Evolutionary conservation across 1,140 invertebrate genomes (phyloP), one percentile per base, ranked within the genome.

Genomic region (Eriocheir sinensis): DNA sequence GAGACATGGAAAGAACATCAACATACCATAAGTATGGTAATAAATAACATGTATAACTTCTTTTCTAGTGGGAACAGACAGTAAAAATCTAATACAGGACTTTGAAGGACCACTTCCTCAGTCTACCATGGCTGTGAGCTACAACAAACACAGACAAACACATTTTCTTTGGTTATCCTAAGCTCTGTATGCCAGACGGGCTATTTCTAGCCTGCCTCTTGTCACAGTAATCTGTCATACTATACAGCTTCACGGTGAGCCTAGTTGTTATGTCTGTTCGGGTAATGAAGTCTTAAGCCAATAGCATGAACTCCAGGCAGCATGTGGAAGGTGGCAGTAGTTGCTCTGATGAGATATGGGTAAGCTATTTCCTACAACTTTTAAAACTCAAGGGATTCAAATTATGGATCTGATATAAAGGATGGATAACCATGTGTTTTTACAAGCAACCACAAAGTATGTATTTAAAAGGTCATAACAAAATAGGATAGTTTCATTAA

Each of bases 161-260:
- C 93, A 94, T 91, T 91, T 91, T 94, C 93, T 94, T 94, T 94
- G 93, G 93, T 94, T 94, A 94, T 89, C 89, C 89, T 91, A 94
- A 34, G 81, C 48, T 72, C 93, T 94, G 85, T 93, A 85, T 89
- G 85, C 86, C 92, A 93, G 92, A 93, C 92, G 89, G 86, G 79
- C n/a, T n/a, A 72, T n/a, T 21, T 72, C 30, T 27, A 79, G 86
- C 83, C 92, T 93, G 38, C 89, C 92, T 86, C 85, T 79, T 41
- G 80, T 93, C 92, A 93, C 92, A 93, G 36, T 89, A 53, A 93
- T 72, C 60, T 93, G 92, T 53, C 89, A 72, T 21, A 72, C 60
- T 72, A n/a, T n/a, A n/a, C n/a, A n/a, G n/a, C 60, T 72, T 72
- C 60, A 72, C 3, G 60, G 60, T 72, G 60, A 72, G 17, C 60